phyloP scores from a whole-genome alignment of 2,797 vertebrate genomes.

The Liasis olivaceus region DNA sequence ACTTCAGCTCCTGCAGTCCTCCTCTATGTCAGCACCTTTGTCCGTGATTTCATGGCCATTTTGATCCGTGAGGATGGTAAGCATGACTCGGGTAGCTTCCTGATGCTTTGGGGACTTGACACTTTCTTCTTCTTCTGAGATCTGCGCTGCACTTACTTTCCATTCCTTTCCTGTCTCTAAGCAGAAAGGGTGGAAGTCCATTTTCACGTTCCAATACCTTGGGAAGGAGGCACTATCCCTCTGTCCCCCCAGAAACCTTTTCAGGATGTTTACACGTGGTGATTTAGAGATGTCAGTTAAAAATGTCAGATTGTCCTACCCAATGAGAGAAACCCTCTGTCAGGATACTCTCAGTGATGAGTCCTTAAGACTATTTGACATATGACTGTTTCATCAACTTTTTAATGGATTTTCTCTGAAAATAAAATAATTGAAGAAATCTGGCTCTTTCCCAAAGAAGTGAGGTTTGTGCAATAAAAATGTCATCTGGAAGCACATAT shows the following conservation, averaged over 20 bases:
- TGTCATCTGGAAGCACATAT: neutral
- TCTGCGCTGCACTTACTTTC: neutral
- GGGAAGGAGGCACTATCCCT: neutral
- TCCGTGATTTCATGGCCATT: constrained; percentile 91
- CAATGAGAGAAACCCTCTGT: neutral
- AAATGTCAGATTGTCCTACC: neutral
- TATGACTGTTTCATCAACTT: neutral
- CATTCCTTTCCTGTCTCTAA: neutral
- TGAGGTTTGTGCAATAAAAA: neutral
- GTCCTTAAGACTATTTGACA: neutral
- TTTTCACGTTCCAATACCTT: too few species aligned
- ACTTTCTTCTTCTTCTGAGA: neutral
- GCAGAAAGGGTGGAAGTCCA: neutral
- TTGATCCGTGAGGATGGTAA: constrained; percentile 91
- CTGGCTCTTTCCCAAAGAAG: neutral
- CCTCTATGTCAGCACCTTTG: constrained; percentile 94
- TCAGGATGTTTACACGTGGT: neutral
- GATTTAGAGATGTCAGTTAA: neutral
- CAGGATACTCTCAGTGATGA: neutral
- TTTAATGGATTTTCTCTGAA: neutral
- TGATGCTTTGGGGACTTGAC: too few species aligned
- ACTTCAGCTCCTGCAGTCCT: constrained; percentile 86
- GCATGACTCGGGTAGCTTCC: constrained; percentile 11
- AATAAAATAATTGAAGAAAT: neutral
- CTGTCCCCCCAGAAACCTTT: too few species aligned